These are phyloP conservation scores for Margaritifera margaritifera DNA, from an alignment of 2,888 invertebrate species.

Conservation along the genomic window DNA sequence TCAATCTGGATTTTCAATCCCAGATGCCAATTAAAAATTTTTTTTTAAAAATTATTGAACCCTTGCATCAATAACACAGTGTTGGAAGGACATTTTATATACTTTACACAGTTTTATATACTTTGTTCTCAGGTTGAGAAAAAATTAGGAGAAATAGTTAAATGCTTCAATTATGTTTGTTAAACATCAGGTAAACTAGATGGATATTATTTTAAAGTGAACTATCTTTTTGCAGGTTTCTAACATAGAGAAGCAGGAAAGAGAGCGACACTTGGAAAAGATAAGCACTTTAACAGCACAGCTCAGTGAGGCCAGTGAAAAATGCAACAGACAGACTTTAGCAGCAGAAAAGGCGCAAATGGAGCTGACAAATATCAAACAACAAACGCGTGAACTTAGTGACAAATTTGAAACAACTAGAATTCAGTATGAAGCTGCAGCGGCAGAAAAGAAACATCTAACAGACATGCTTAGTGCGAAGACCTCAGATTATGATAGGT, in stretches of 20 bases:
- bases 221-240: slow-evolving; percentile 45
- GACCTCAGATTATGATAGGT: slow-evolving; percentile 49
- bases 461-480: slow-evolving; percentile 52
- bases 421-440: slow-evolving; percentile 48
- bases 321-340: slow-evolving; percentile 50
- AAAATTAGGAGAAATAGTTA: too few species aligned
- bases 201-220: too few species aligned
- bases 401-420: slow-evolving; percentile 50
- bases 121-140: too few species aligned
- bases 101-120: too few species aligned
- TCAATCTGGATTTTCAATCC: too few species aligned
- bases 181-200: neutral
- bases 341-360: slow-evolving; percentile 52
- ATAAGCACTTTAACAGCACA: slow-evolving; percentile 57
- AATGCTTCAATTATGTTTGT: neutral
- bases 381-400: slow-evolving; percentile 46
- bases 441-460: slow-evolving; percentile 54
- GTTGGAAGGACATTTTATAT: too few species aligned
- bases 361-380: slow-evolving; percentile 49
- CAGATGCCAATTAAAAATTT: too few species aligned
- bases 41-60: too few species aligned
- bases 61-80: too few species aligned
- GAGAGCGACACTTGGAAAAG: slow-evolving; percentile 57
- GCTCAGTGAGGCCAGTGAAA: slow-evolving; percentile 60
- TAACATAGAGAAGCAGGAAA: slow-evolving; percentile 59